Conservation (phyloP, 92 coral and sea anemone species). For the Parazoanthus darwini region DNA sequence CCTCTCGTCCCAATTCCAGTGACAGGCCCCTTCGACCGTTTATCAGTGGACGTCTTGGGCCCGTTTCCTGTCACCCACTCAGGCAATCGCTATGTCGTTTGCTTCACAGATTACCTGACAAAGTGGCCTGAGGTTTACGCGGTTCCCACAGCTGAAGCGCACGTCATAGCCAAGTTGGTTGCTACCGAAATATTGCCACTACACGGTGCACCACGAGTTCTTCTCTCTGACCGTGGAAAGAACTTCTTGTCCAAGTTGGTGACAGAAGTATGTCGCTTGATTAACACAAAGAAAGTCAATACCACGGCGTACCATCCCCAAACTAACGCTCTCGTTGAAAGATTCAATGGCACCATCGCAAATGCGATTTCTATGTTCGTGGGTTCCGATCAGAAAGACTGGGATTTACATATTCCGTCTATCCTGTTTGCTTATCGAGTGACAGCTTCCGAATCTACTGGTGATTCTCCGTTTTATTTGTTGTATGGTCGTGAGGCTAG, state of each 20-base stretch:
- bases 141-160: constrained; percentile 48
- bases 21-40: neutral
- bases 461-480: constrained; percentile 45
- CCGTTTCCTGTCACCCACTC: constrained; percentile 54
- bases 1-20: neutral
- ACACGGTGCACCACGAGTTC: constrained; percentile 45
- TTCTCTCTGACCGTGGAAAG: constrained; percentile 52
- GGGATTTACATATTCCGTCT: constrained; percentile 46
- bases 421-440: constrained; percentile 42
- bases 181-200: constrained; percentile 51
- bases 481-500: constrained; percentile 38
- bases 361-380: constrained; percentile 49
- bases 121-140: constrained; percentile 72
- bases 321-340: constrained; percentile 38
- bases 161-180: constrained; percentile 43
- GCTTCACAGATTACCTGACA: constrained; percentile 58
- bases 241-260: constrained; percentile 49
- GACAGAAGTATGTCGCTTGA: constrained; percentile 44
- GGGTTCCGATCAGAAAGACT: constrained; percentile 45
- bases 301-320: constrained; percentile 63
- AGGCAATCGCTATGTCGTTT: constrained; percentile 62
- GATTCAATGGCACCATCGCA: constrained; percentile 44
- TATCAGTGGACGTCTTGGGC: constrained; percentile 35
- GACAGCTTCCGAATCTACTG: constrained; percentile 31
- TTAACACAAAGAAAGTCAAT: constrained; percentile 58